Evolutionary conservation across 1,140 invertebrate genomes (phyloP).

Genomic region (Caenorhabditis inopinata): DNA sequence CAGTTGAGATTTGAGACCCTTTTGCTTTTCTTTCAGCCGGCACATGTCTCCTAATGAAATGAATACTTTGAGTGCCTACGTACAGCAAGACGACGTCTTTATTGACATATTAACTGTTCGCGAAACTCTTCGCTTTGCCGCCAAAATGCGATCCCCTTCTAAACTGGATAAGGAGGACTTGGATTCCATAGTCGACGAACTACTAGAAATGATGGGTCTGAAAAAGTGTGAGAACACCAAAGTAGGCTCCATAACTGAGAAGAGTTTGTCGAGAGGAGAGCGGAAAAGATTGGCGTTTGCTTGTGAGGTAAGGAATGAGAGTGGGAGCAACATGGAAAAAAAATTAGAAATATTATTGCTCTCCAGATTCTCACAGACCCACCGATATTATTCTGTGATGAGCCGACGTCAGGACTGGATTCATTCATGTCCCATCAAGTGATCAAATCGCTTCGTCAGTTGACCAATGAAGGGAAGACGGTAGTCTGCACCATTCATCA

Average conservation of each 20-base stretch:
- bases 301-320: slow-evolving; percentile 73
- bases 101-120: slow-evolving; percentile 69
- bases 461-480: slow-evolving; percentile 74
- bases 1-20: no score
- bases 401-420: slow-evolving; percentile 79
- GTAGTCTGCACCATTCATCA: slow-evolving; percentile 82
- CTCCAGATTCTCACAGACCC: slow-evolving; percentile 75
- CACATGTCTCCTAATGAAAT: background rate
- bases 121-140: slow-evolving; percentile 67
- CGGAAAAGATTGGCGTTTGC: slow-evolving; percentile 68
- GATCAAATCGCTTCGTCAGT: slow-evolving; percentile 72
- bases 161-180: background rate
- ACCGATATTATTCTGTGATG: slow-evolving; percentile 77
- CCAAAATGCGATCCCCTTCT: slow-evolving; percentile 9
- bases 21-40: slow-evolving; percentile 53
- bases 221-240: slow-evolving; percentile 72
- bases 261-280: slow-evolving; percentile 71
- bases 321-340: no score
- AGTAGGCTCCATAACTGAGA: slow-evolving; percentile 78
- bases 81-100: slow-evolving; percentile 71
- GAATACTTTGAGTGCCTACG: slow-evolving; percentile 67
- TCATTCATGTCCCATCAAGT: slow-evolving; percentile 76
- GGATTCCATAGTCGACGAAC: slow-evolving; percentile 17
- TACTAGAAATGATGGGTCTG: slow-evolving; percentile 70
- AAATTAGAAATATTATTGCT: no score